A percentile compares a stretch with the other conserved stretches of the same genome.
Evolutionary conservation across 2,888 invertebrate species (phyloP).

Genomic region (Noctuana brunneofusca): DNA sequence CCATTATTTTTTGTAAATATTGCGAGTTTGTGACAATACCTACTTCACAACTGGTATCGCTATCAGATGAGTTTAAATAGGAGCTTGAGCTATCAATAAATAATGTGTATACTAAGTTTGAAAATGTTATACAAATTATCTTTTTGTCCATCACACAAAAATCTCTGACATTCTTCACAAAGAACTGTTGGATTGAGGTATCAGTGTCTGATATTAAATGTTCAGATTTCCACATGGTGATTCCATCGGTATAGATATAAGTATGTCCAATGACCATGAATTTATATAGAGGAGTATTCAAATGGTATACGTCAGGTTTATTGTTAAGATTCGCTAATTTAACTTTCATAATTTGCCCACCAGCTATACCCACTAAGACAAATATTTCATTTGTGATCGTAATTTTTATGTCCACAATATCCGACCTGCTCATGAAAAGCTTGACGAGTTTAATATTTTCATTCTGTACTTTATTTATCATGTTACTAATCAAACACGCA

Average conservation of each 20-base stretch:
- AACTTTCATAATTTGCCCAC: conserved; percentile 61
- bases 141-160: conserved; percentile 53
- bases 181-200: conserved; percentile 53
- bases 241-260: conserved; percentile 65
- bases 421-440: conserved; percentile 59
- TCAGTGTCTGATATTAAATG: conserved; percentile 47
- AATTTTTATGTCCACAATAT: conserved; percentile 58
- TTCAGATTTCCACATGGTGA: conserved; percentile 63
- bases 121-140: conserved; percentile 65
- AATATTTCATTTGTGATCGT: conserved; percentile 41
- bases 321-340: conserved; percentile 43
- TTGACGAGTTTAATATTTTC: conserved; percentile 46
- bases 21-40: conserved; percentile 55
- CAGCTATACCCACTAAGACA: conserved; percentile 55
- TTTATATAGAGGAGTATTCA: conserved; percentile 63
- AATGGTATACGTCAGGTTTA: conserved; percentile 51
- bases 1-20: conserved; percentile 55
- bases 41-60: conserved; percentile 46
- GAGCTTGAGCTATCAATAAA: conserved; percentile 48
- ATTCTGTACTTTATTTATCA: conserved; percentile 36
- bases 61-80: conserved; percentile 47
- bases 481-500: conserved; percentile 48
- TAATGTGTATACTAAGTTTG: conserved; percentile 59
- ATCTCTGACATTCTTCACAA: conserved; percentile 61
- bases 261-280: conserved; percentile 46